Conservation (phyloP, 2,797 vertebrate genomes). For the Heliangelus exortis region DNA sequence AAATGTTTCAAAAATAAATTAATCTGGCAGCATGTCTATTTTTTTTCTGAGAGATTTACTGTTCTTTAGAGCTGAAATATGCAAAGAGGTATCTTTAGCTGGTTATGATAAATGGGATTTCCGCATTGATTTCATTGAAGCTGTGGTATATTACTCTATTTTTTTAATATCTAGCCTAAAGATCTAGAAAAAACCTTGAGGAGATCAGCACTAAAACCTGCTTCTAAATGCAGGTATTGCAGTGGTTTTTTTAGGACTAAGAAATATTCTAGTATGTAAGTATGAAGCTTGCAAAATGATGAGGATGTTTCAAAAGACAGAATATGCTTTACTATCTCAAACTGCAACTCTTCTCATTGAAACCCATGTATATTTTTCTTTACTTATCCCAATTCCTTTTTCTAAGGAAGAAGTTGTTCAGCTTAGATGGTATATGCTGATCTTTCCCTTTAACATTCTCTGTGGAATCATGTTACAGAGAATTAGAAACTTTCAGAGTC, state of each 20-base stretch:
- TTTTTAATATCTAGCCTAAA: conserved; percentile 10
- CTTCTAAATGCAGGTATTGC: background rate
- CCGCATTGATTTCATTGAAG: background rate
- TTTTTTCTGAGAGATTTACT: conserved; percentile 21
- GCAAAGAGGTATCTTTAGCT: background rate
- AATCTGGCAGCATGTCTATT: background rate
- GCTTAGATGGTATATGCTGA: background rate
- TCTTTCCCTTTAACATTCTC: conserved; percentile 16
- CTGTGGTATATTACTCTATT: background rate
- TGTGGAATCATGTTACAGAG: background rate
- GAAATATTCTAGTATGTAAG: background rate
- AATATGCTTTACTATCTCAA: fast-evolving
- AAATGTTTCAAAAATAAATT: conserved; percentile 15
- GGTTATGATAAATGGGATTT: conserved; percentile 1
- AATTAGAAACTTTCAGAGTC: conserved; percentile 25
- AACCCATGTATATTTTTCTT: background rate
- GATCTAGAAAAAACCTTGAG: conserved; percentile 39
- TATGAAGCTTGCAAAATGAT: background rate
- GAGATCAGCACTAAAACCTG: background rate
- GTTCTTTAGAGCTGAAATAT: conserved; percentile 44
- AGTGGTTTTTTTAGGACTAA: background rate
- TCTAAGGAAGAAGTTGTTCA: background rate
- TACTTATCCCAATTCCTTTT: background rate
- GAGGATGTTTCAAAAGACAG: background rate
- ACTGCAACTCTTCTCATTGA: background rate